Evolutionary conservation across 2,888 invertebrate species (phyloP).

Genomic region (Scaptomyza tumidula): DNA sequence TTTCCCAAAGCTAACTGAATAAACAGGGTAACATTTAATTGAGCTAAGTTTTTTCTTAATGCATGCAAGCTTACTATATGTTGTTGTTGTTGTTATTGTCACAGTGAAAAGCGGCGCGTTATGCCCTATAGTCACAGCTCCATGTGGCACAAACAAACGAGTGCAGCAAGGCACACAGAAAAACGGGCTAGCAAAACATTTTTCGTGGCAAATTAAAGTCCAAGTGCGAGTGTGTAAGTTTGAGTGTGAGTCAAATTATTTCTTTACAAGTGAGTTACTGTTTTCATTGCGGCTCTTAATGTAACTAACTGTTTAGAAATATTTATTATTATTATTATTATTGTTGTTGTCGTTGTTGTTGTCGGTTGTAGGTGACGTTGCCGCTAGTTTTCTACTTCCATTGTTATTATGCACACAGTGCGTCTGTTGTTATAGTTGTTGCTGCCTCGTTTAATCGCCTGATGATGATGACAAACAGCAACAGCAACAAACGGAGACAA

Average conservation of each 20-base stretch:
- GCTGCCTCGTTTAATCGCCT: constrained; percentile 74
- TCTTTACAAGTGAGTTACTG: constrained; percentile 81
- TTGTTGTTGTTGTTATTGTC: constrained; percentile 18
- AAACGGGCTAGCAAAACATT: constrained; percentile 30
- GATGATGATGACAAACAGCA: constrained; percentile 56
- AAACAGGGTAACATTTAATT: constrained; percentile 6
- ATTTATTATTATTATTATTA: constrained; percentile 64
- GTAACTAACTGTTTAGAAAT: constrained; percentile 81
- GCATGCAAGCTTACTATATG: constrained; percentile 3
- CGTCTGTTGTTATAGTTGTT: constrained; percentile 29
- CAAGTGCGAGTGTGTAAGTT: constrained; percentile 76
- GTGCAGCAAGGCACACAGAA: constrained; percentile 29
- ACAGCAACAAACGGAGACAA: constrained; percentile 24
- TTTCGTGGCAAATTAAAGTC: constrained; percentile 83
- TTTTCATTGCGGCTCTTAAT: constrained; percentile 82
- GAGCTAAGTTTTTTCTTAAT: neutral
- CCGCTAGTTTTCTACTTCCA: constrained; percentile 40
- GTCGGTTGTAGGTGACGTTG: constrained; percentile 52
- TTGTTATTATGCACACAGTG: constrained; percentile 33
- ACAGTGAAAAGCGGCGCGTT: constrained; percentile 69
- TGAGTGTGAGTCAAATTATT: constrained; percentile 76
- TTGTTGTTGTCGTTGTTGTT: no score
- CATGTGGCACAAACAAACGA: constrained; percentile 62
- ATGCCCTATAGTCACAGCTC: constrained; percentile 73
- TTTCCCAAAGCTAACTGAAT: no score